Percentiles rank a stretch among this genome's conserved stretches.
phyloP scores from a whole-genome alignment of 2,888 invertebrate species.

The Agelastica alni region DNA sequence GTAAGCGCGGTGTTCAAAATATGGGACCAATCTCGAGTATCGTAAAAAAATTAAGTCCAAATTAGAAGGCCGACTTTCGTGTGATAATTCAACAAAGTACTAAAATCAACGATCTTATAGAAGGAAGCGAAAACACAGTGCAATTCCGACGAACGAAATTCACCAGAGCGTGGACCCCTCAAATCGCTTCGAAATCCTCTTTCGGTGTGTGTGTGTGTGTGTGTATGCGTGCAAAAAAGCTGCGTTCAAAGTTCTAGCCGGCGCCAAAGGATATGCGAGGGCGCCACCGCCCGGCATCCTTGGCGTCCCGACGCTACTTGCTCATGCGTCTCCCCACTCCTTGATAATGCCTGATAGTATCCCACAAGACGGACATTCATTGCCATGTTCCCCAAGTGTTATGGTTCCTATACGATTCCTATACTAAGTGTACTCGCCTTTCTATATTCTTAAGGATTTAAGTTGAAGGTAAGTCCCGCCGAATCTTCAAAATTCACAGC shows the following conservation, averaged over 20 bases:
- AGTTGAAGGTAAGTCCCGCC: conserved; percentile 50
- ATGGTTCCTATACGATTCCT: conserved; percentile 57
- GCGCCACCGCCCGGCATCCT: conserved; percentile 58
- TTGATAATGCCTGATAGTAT: conserved; percentile 58
- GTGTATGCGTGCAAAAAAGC: conserved; percentile 44
- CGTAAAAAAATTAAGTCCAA: no score
- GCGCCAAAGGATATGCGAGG: conserved; percentile 45
- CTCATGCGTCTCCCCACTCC: conserved; percentile 58
- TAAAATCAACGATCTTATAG: no score
- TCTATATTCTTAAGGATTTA: conserved; percentile 54
- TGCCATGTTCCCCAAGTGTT: conserved; percentile 59
- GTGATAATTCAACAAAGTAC: no score
- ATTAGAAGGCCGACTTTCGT: no score
- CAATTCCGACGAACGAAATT: conserved; percentile 23
- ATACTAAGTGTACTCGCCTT: conserved; percentile 56
- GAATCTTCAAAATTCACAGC: conserved; percentile 9
- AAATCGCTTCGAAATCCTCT: conserved; percentile 33
- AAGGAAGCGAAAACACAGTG: no score
- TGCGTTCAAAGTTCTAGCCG: conserved; percentile 39
- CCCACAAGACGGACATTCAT: conserved; percentile 59
- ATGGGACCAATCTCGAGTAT: no score
- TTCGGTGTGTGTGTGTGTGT: conserved; percentile 38
- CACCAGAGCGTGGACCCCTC: conserved; percentile 23
- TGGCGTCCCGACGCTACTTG: conserved; percentile 56
- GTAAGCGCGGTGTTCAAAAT: no score